Evolutionary conservation across 2,888 invertebrate genomes (phyloP), one percentile per base, ranked within the genome.

Genomic region (Drosophila demipolita): DNA sequence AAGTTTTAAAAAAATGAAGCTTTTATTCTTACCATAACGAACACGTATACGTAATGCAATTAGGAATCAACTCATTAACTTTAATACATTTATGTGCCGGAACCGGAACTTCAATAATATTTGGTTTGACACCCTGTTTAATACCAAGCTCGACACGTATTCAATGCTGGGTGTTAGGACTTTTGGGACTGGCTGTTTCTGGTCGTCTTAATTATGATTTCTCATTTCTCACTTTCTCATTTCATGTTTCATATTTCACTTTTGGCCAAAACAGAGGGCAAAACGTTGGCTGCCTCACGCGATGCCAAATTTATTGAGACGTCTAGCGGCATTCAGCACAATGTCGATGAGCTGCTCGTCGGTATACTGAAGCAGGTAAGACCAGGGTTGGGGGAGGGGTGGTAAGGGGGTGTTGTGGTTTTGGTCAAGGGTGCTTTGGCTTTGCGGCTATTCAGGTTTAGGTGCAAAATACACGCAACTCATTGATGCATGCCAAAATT

Each of bases 281-380:
- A 98, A 94, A 95, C 96, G n/a, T 93, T 98, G 82, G 98, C 98
- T 1, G 96, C 96, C 45, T 96, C 97, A 17, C 95, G 97, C 91
- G 97, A 98, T 93, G 97, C 97, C 93, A 98, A 98, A 94, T 98
- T 98, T 94, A 98, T 98, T 80, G 99, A 99, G 93, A 98, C 98
- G 0, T 99, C 98, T 1, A 97, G 98, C 66, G 98, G 98, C 1
- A 97, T 99, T 87, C 98, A 99, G 93, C 98, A 99, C 94, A 98
- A 98, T 91, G 98, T 99, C 26, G 99, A 99, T 93, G 99, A 99
- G 92, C 95, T 99, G 29, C 95, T 99, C 49, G 98, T 98, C 1
- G 99, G 99, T 3, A 96, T 98, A 80, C 95, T 99, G 53, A 98
- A 98, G 92, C 98, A 98, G 94, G 93, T 93, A 71, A 83, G 77